Percentiles rank a stretch among this genome's conserved stretches.
phyloP scores from a whole-genome alignment of 2,113 vertebrate species.

The Crotalus horridus region DNA sequence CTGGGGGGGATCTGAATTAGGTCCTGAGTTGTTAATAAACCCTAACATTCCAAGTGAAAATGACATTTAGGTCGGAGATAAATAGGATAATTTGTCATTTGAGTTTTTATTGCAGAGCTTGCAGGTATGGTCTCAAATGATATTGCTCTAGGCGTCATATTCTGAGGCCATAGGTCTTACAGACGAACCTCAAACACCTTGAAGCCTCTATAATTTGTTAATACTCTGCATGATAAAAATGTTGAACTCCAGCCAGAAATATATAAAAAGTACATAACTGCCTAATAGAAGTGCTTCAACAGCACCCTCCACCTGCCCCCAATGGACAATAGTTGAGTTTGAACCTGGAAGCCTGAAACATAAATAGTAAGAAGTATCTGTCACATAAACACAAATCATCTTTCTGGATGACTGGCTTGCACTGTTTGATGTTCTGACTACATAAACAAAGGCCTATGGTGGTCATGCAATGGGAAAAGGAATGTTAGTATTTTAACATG shows the following conservation, averaged over 20 bases:
- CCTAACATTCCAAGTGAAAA: slow-evolving; percentile 50
- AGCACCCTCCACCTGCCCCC: slow-evolving; percentile 13
- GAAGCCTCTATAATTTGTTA: slow-evolving; percentile 38
- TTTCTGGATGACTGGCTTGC: background rate
- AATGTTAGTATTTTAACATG: background rate
- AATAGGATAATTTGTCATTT: slow-evolving; percentile 48
- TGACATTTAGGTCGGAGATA: slow-evolving; percentile 51
- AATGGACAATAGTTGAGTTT: background rate
- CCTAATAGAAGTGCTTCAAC: slow-evolving; percentile 47
- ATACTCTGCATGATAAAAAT: slow-evolving; percentile 51
- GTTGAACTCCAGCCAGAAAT: slow-evolving; percentile 43
- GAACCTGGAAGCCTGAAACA: slow-evolving; percentile 13
- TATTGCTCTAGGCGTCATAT: slow-evolving; percentile 37
- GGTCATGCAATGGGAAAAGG: background rate
- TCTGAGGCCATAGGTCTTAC: slow-evolving; percentile 12
- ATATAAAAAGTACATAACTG: slow-evolving; percentile 45
- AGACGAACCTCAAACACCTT: slow-evolving; percentile 24
- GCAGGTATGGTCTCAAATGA: slow-evolving; percentile 47
- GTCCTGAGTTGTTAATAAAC: slow-evolving; percentile 31
- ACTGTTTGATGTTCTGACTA: background rate
- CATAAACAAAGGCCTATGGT: background rate
- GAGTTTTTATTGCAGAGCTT: slow-evolving; percentile 56
- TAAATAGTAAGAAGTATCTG: background rate
- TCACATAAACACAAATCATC: background rate
- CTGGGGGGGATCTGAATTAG: slow-evolving; percentile 45